Percentiles rank a stretch among this genome's conserved stretches.
Conservation (phyloP, 2,888 invertebrate genomes). For the Sclerodermus sp. region DNA sequence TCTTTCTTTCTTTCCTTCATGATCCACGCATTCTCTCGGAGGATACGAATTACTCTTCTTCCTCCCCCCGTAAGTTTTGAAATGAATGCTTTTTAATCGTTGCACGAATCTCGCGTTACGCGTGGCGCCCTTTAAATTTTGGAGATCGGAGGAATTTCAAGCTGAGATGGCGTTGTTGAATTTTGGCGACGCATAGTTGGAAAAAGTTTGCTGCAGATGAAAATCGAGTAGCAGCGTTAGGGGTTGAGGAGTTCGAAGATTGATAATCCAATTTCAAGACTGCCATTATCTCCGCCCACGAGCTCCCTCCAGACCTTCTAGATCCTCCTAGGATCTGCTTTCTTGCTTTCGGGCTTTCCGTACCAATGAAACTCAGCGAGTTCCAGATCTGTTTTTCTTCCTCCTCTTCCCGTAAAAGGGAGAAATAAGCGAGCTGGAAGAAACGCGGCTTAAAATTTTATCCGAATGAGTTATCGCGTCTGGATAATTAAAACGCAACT, state of each 20-base stretch:
- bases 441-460: not conserved
- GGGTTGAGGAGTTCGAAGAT: constrained; percentile 28
- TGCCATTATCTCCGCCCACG: constrained; percentile 37
- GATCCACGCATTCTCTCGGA: too few relatives aligned
- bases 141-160: too few relatives aligned
- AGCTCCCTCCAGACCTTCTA: constrained; percentile 26
- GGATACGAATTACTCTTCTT: too few relatives aligned
- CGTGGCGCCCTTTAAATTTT: too few relatives aligned
- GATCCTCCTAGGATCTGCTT: constrained; percentile 22
- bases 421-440: not conserved
- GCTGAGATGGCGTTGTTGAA: too few relatives aligned
- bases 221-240: constrained; percentile 27
- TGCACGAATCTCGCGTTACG: too few relatives aligned
- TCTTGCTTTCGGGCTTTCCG: constrained; percentile 27
- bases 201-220: constrained; percentile 16
- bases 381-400: not conserved
- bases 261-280: constrained; percentile 39
- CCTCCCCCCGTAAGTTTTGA: too few relatives aligned
- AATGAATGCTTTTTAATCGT: too few relatives aligned
- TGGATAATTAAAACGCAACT: too few relatives aligned
- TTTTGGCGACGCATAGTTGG: not conserved
- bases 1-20: too few relatives aligned
- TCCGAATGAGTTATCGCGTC: not conserved
- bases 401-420: not conserved
- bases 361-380: not conserved